These are phyloP conservation scores for Catostomus latipinnis DNA, from an alignment of 2,797 vertebrate species.

Conservation along the genomic window DNA sequence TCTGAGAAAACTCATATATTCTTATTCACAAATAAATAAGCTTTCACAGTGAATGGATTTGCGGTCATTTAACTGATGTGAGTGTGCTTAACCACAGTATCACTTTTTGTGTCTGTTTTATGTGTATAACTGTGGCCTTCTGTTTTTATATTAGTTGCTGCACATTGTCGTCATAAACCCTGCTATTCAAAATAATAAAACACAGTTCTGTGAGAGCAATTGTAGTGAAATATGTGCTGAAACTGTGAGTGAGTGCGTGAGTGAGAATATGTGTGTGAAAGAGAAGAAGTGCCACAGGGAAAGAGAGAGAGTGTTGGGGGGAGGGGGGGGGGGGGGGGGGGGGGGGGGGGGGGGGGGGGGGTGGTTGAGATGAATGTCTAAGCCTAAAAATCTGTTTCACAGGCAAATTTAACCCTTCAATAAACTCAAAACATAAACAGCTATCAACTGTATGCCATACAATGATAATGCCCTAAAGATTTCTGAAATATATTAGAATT, in stretches of 20 bases:
- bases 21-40: too few relatives aligned
- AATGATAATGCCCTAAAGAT: too few relatives aligned
- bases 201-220: conserved; percentile 10
- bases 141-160: conserved; percentile 38
- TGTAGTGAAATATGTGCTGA: conserved; percentile 50
- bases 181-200: conserved; percentile 31
- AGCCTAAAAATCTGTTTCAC: neutral
- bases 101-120: conserved; percentile 14
- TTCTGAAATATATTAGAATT: too few relatives aligned
- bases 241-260: neutral
- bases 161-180: conserved; percentile 13
- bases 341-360: neutral
- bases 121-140: conserved; percentile 16
- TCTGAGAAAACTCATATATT: neutral
- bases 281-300: neutral
- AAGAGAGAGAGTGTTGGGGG: neutral
- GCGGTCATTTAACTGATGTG: conserved; percentile 14
- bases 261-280: neutral
- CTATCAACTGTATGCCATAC: too few relatives aligned
- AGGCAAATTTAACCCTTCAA: too few relatives aligned
- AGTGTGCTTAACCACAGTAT: conserved; percentile 14
- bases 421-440: too few relatives aligned
- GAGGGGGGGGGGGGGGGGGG: neutral
- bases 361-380: neutral
- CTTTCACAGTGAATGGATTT: neutral